phyloP scores from a whole-genome alignment of 2,888 invertebrate species.

The Patella caerulea region DNA sequence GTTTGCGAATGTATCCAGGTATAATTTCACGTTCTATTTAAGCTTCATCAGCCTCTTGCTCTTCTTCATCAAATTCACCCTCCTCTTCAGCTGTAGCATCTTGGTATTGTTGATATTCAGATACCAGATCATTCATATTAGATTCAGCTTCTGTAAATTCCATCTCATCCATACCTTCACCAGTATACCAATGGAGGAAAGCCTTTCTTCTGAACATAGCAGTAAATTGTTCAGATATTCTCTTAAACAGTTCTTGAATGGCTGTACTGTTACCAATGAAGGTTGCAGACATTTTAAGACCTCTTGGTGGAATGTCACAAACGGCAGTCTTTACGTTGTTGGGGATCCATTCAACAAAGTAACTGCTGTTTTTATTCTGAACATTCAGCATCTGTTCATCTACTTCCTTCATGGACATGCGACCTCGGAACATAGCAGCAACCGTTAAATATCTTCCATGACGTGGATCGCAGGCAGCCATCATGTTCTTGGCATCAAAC shows the following conservation, averaged over 20 bases:
- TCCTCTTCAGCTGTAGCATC: constrained; percentile 64
- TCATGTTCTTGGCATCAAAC: constrained; percentile 97
- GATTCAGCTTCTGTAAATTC: constrained; percentile 97
- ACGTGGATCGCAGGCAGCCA: constrained; percentile 94
- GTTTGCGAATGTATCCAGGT: no score
- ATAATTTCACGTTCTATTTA: not conserved
- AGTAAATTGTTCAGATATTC: constrained; percentile 73
- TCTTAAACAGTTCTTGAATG: constrained; percentile 60
- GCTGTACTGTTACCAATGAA: constrained; percentile 79
- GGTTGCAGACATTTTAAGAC: constrained; percentile 90
- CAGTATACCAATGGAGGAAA: constrained; percentile 98
- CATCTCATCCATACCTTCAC: constrained; percentile 97
- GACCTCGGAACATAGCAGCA: constrained; percentile 88
- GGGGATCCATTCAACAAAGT: constrained; percentile 91
- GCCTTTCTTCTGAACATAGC: constrained; percentile 97
- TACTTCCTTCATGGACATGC: constrained; percentile 95
- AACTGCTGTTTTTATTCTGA: constrained; percentile 91
- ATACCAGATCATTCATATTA: constrained; percentile 83
- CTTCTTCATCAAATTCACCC: constrained; percentile 41
- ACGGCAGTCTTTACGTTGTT: constrained; percentile 92
- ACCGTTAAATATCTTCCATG: constrained; percentile 90
- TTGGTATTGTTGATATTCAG: constrained; percentile 71
- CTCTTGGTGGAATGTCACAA: constrained; percentile 92
- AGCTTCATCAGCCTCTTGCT: constrained; percentile 17
- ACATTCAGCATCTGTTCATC: constrained; percentile 93